These are phyloP conservation scores for Crotalus viridis DNA, from an alignment of 2,113 vertebrate genomes.

Conservation along the genomic window DNA sequence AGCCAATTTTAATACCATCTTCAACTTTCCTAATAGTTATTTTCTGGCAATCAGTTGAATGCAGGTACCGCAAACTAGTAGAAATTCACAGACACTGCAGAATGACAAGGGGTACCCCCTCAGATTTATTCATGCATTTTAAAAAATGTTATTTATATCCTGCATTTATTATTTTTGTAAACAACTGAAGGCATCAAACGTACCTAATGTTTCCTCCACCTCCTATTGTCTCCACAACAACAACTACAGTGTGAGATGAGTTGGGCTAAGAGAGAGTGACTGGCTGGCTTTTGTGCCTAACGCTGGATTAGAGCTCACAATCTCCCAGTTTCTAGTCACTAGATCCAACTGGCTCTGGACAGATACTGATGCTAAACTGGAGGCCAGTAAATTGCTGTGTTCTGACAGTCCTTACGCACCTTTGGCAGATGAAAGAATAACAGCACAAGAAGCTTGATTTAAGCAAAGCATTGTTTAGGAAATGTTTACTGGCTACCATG, in stretches of 20 bases:
- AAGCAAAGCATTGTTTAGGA: conserved; percentile 33
- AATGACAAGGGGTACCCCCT: too few relatives aligned
- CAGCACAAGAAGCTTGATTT: neutral
- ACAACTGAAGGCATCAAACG: neutral
- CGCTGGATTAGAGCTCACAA: neutral
- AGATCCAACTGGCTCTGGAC: neutral
- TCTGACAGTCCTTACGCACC: neutral
- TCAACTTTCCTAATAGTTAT: neutral
- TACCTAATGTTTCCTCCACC: neutral
- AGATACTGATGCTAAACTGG: neutral
- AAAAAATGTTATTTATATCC: neutral
- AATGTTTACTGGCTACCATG: conserved; percentile 27
- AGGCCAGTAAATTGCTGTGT: neutral
- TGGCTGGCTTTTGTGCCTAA: neutral
- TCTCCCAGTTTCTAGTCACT: neutral
- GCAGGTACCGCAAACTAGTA: neutral
- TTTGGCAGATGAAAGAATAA: neutral
- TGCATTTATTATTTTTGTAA: neutral
- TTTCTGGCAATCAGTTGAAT: neutral
- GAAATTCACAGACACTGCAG: neutral
- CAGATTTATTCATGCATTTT: neutral
- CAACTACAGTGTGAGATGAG: neutral
- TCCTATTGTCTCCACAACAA: neutral
- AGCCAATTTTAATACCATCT: neutral
- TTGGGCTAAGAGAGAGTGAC: neutral